phyloP scores from a whole-genome alignment of 2,113 vertebrate species.

The Tyto alba region DNA sequence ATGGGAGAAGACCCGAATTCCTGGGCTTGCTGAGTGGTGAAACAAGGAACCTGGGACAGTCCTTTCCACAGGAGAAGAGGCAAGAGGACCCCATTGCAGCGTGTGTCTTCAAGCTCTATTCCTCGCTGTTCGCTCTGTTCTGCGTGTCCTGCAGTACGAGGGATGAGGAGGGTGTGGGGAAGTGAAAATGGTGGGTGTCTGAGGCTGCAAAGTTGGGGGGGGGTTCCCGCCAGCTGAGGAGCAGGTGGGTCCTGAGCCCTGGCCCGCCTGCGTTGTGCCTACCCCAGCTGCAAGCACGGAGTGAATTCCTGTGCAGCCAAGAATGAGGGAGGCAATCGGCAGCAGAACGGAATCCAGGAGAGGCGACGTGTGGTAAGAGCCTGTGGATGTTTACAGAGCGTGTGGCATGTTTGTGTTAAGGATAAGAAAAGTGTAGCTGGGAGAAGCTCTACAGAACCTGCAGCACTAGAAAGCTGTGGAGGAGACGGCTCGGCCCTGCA shows the following conservation, averaged over 20 bases:
- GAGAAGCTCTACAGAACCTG: neutral
- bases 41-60: accelerated
- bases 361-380: neutral
- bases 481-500: accelerated
- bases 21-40: neutral
- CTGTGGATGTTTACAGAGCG: neutral
- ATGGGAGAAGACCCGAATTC: neutral
- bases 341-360: neutral
- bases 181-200: neutral
- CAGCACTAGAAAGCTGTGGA: neutral
- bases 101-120: neutral
- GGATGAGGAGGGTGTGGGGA: neutral
- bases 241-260: neutral
- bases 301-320: neutral
- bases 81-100: accelerated
- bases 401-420: neutral
- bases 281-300: neutral
- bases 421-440: neutral
- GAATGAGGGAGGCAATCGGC: neutral
- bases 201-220: no score
- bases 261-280: accelerated
- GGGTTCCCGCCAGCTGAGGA: neutral
- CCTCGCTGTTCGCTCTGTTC: neutral
- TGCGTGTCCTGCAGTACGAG: accelerated
- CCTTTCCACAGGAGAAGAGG: neutral